These are phyloP conservation scores for Noctua comes DNA, from an alignment of 2,888 invertebrate species.

Conservation along the genomic window DNA sequence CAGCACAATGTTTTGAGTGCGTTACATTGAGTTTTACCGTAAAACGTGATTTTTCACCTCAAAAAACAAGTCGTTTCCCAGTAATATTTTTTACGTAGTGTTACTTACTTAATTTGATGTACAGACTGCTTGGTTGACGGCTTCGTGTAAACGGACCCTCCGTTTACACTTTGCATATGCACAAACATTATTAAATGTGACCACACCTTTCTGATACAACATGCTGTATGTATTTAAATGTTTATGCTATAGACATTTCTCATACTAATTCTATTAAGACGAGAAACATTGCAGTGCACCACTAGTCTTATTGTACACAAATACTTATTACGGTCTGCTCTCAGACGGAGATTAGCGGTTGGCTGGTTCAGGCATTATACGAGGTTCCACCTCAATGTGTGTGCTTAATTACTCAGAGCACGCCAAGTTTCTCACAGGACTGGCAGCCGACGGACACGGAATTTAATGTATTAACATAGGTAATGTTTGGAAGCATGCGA, in stretches of 20 bases:
- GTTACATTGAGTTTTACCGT: no score
- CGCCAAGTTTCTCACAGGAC: conserved; percentile 23
- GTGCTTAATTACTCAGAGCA: conserved; percentile 50
- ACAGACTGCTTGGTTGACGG: no score
- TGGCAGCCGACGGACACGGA: neutral
- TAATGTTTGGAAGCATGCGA: conserved; percentile 44
- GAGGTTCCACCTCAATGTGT: conserved; percentile 35
- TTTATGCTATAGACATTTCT: neutral
- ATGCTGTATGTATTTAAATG: neutral
- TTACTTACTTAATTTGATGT: neutral
- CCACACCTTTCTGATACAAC: neutral
- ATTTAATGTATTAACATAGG: conserved; percentile 31
- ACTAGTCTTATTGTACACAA: conserved; percentile 15
- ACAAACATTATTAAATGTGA: neutral
- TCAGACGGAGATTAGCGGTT: conserved; percentile 51
- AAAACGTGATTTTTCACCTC: no score
- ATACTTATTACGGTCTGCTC: conserved; percentile 48
- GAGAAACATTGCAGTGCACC: neutral
- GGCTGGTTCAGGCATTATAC: conserved; percentile 27
- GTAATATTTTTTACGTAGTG: neutral
- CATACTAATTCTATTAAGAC: neutral
- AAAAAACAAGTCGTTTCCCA: no score
- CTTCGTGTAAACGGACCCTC: no score
- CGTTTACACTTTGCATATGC: neutral
- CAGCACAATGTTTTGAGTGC: neutral